phyloP scores from a whole-genome alignment of 92 coral and sea anemone species.

The Epizoanthus stellaris region DNA sequence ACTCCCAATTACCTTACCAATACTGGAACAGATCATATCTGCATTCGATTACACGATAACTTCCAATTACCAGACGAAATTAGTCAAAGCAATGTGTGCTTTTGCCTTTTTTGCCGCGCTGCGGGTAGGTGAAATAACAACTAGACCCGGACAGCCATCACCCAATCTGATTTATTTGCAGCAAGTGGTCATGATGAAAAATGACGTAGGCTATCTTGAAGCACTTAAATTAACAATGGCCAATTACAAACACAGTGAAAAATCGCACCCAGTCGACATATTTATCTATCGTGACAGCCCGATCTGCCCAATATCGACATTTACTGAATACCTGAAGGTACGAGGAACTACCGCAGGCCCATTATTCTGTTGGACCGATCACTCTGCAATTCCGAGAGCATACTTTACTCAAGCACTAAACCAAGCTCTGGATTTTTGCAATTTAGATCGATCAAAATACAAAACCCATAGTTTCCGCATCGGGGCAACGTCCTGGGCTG shows the following conservation, averaged over 20 bases:
- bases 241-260: too few species aligned
- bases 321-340: not conserved
- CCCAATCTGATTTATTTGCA: too few species aligned
- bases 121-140: constrained; percentile 8
- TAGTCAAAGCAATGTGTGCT: constrained; percentile 48
- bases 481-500: constrained; percentile 34
- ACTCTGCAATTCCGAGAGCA: not conserved
- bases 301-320: not conserved
- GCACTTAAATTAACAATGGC: too few species aligned
- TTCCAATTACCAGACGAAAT: not conserved
- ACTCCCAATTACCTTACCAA: constrained; percentile 51
- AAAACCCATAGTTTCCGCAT: constrained; percentile 37
- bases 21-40: constrained; percentile 33
- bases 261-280: not conserved
- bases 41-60: constrained; percentile 15
- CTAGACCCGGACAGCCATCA: too few species aligned
- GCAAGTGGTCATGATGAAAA: too few species aligned
- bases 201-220: too few species aligned
- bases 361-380: not conserved
- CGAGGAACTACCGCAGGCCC: not conserved
- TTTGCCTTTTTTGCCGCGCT: constrained; percentile 48
- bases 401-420: constrained; percentile 3
- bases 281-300: constrained; percentile 5
- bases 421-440: constrained; percentile 9
- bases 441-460: constrained; percentile 2